These are phyloP conservation scores for Cheilosia soror DNA, from an alignment of 2,888 invertebrate genomes.

Conservation along the genomic window DNA sequence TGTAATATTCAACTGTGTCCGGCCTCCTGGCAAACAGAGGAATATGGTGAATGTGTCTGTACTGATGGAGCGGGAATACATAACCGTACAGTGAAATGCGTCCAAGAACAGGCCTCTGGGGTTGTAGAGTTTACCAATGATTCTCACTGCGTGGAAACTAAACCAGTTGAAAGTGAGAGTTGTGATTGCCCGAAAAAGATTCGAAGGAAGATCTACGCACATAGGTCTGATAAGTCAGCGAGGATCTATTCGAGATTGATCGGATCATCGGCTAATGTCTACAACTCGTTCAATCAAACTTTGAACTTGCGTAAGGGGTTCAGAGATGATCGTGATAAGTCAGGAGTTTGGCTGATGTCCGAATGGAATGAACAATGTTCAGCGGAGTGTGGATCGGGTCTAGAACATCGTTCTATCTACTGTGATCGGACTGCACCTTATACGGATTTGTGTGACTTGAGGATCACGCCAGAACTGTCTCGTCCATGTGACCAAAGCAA, in stretches of 20 bases:
- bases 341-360: constrained; percentile 81
- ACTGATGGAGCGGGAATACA: constrained; percentile 86
- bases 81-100: constrained; percentile 89
- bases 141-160: constrained; percentile 85
- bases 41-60: constrained; percentile 93
- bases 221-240: constrained; percentile 74
- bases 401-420: constrained; percentile 88
- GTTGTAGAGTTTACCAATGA: constrained; percentile 85
- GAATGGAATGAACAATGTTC: constrained; percentile 85
- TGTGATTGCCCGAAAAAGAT: constrained; percentile 82
- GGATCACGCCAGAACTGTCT: constrained; percentile 86
- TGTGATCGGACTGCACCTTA: constrained; percentile 87
- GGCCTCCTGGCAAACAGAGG: constrained; percentile 90
- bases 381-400: constrained; percentile 89
- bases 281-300: constrained; percentile 66
- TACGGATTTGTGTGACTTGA: constrained; percentile 86
- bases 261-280: constrained; percentile 72
- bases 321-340: constrained; percentile 78
- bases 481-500: constrained; percentile 87
- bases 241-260: constrained; percentile 76
- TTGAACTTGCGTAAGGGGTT: constrained; percentile 76
- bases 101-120: constrained; percentile 81
- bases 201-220: constrained; percentile 76
- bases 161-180: constrained; percentile 83
- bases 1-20: constrained; percentile 92